Base-by-base conservation (phyloP, 2,888 invertebrate species). In the Hyposoter didymator region DNA sequence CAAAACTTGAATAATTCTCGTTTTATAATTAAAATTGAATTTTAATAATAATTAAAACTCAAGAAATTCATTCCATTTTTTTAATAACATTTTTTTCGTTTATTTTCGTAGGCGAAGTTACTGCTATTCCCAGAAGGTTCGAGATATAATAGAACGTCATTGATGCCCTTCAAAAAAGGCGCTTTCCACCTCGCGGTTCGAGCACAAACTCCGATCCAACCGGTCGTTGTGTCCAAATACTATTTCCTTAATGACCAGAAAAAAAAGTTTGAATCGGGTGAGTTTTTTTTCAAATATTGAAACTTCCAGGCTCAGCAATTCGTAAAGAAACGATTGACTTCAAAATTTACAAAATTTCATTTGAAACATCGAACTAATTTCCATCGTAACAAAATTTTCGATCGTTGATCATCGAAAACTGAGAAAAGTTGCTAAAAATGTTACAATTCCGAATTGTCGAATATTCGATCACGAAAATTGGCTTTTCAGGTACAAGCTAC, bases 91-190 rank as follows among this genome's bases (percentile, higher is more conserved):
- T 39, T 39, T 32, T 45, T 55, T 7, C n/a, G n/a, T 28, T 74
- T 49, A 67, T 35, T 47, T 49, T 94, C 94, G 19, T 94, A 97
- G 96, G 96, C 97, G 17, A 97, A 97, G 93, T 94, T 99, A 74
- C 95, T 98, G 92, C 95, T 99, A 85, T 99, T 98, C 93, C 99
- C 99, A 0, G 99, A 99, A 94, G 99, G 99, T 19, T 99, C 99
- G 8, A 95, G 99, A 86, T 96, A 97, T 92, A 95, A 95, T n/a
- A 96, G 95, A 4, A 97, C 96, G 45, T 95, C 95, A 39, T 94
- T 99, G 90, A 94, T 98, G 89, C 98, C 98, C 1, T 99, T 99
- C 94, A 98, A 99, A 93, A 99, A 99, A 93, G 99, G 99, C 10
- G 98, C 98, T 4, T 99, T 99, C 94, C 98, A 99, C 94, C 96